phyloP scores from a whole-genome alignment of 2,797 vertebrate species.

The Ctenopoma multispine region DNA sequence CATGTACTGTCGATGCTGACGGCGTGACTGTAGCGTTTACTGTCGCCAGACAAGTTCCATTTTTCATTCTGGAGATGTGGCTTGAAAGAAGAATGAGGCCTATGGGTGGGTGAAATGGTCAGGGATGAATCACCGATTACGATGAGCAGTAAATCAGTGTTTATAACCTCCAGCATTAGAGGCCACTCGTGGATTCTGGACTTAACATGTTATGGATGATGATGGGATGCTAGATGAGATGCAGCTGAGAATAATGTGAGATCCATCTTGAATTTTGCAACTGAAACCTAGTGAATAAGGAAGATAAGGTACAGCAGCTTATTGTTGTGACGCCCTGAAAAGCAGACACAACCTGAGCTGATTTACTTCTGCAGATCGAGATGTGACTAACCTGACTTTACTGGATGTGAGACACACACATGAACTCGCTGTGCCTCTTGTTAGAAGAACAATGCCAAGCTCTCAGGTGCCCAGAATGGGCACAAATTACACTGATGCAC shows the following conservation, averaged over 20 bases:
- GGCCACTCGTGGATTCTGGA: slow-evolving; percentile 14
- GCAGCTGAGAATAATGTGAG: slow-evolving; percentile 19
- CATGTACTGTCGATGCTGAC: slow-evolving; percentile 22
- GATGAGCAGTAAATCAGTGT: slow-evolving; percentile 37
- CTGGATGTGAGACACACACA: slow-evolving; percentile 55
- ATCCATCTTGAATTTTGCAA: slow-evolving; percentile 18
- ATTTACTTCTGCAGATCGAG: slow-evolving; percentile 32
- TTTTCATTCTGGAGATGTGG: slow-evolving; percentile 62
- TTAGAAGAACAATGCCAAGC: slow-evolving; percentile 70
- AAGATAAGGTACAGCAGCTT: not conserved
- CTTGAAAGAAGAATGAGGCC: slow-evolving; percentile 50
- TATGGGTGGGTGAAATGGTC: slow-evolving; percentile 38
- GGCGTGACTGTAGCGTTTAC: slow-evolving; percentile 35
- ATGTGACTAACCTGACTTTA: slow-evolving; percentile 61
- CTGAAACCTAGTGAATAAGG: slow-evolving; percentile 23
- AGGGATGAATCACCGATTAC: slow-evolving; percentile 53
- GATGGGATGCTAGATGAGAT: slow-evolving; percentile 25
- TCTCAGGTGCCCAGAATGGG: slow-evolving; percentile 55
- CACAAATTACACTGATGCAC: slow-evolving; percentile 70
- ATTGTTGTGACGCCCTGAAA: not conserved
- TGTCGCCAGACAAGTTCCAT: slow-evolving; percentile 17
- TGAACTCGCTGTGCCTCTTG: slow-evolving; percentile 37
- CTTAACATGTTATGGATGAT: slow-evolving; percentile 30
- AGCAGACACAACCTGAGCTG: slow-evolving; percentile 9
- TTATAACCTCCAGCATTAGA: slow-evolving; percentile 11